Base-by-base conservation (phyloP, 2,797 vertebrate genomes). In the Liparis tanakae region DNA sequence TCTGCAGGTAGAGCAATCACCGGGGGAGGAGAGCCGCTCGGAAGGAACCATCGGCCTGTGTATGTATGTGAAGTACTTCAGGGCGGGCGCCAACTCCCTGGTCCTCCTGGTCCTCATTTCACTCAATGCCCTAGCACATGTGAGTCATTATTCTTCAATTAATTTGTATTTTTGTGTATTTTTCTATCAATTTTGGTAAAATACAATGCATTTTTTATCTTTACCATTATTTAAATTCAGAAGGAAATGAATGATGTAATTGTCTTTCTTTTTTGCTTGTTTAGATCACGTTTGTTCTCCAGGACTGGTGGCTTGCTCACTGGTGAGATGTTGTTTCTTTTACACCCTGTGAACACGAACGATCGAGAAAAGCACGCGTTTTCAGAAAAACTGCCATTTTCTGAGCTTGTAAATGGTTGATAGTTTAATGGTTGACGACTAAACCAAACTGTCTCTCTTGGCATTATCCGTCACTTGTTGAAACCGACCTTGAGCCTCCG, bases 231-330 rank as follows among this genome's bases (percentile, higher is more conserved):
- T 53, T 13, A 3, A 54, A 25, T 54, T 54, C 14, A 54, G 36
- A 43, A 36, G 22, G 41, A 43, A 67, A 3, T 33, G 2, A 60
- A 17, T n/a, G 18, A 22, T 37, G 4, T 18, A 48, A 48, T 37
- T 55, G 51, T 30, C 15, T 67, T 63, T 37, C n/a, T 22, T 70
- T 63, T 67, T 30, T 61, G 4, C 5, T 57, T 71, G 63, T 89
- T 59, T 85, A 98, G 96, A 91, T 95, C 36, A 76, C 94, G 17
- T 98, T 95, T 78, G 88, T 97, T 63, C 93, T 98, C 1, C 96
- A 97, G 85, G 97, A 98, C 81, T 98, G 96, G 96, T 98, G 97
- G 97, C 95, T 98, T 67, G 96, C 96, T 17, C 88, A 92, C 68
- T 98, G 96, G 97, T 98, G 86, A 95, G 96, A 82, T 73, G 76